A percentile compares a stretch with the other conserved stretches of the same genome.
phyloP scores from a whole-genome alignment of 2,888 invertebrate species.

The Pollenia labialis region DNA sequence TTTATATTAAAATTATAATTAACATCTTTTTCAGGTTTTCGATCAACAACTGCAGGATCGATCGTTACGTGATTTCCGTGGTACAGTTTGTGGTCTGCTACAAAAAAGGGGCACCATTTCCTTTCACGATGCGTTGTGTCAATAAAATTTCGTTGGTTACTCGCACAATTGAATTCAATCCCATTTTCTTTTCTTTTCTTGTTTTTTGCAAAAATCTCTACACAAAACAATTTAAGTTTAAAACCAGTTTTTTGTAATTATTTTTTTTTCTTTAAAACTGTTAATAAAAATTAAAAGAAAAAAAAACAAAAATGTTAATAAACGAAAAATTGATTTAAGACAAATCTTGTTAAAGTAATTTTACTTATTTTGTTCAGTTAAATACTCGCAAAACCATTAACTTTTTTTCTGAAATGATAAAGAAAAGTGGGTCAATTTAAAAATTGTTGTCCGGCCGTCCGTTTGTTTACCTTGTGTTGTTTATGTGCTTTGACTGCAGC shows the following conservation, averaged over 20 bases:
- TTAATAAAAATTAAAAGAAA: background rate
- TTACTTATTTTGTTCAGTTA: slow-evolving; percentile 4
- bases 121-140: slow-evolving; percentile 69
- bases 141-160: slow-evolving; percentile 27
- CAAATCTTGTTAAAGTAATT: slow-evolving; percentile 54
- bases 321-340: slow-evolving; percentile 18
- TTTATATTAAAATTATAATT: slow-evolving; percentile 5
- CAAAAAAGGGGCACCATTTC: slow-evolving; percentile 75
- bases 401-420: background rate
- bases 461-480: background rate
- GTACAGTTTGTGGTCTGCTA: slow-evolving; percentile 82
- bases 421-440: slow-evolving; percentile 60
- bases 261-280: slow-evolving; percentile 34
- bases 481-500: slow-evolving; percentile 9
- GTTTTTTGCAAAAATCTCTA: slow-evolving; percentile 42
- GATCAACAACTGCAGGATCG: slow-evolving; percentile 84
- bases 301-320: slow-evolving; percentile 24
- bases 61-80: slow-evolving; percentile 83
- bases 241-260: slow-evolving; percentile 46
- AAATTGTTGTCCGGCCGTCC: slow-evolving; percentile 25
- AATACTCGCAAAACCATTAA: background rate
- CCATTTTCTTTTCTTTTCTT: background rate
- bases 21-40: slow-evolving; percentile 80
- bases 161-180: too few relatives aligned
- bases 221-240: slow-evolving; percentile 56